Evolutionary conservation across 2,113 vertebrate species (phyloP), one percentile per base, ranked within the genome.

Genomic region (Boleophthalmus pectinirostris): DNA sequence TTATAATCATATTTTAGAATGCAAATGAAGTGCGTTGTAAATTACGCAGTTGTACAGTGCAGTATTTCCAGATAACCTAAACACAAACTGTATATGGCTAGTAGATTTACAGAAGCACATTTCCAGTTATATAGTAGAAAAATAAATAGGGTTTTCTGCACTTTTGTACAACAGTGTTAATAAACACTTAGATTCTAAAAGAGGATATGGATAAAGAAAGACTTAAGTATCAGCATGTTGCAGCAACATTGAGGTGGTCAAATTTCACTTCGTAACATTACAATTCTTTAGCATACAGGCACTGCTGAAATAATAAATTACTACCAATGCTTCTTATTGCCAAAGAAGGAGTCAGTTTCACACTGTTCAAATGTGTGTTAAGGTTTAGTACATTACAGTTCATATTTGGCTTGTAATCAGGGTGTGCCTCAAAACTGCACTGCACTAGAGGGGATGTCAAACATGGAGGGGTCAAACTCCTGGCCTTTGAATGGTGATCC

Each of bases 401-500:
- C 57, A 7, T 23, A 11, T 57, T 51, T 66, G 77, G 58, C 53
- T 11, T 38, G 10, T 54, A n/a, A 15, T 25, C 14, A 56, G 54
- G 10, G n/a, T 11, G 11, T 0, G 53, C 3, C 38, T 95, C 93
- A 99, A 89, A 99, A 99, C 94, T 99, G 97, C 74, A 99, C 96
- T 0, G 97, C 96, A 0, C 96, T 95, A 0, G 96, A 94, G 10
- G 96, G 96, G 92, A 99, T 96, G 93, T 98, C 96, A 73, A 99
- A 99, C 96, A 98, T 93, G 92, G 96, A 91, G 0, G 97, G 97
- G 91, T 99, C 98, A 29, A 99, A 99, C 80, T 93, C 90, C 90
- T 99, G 97, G 68, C 98, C 98, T 45, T 84, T 96, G 91, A 99
- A 99, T 0, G 98, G 98, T 0, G 98, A 99, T 8, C 98, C 98